phyloP scores from a whole-genome alignment of 1,140 invertebrate species.

The Rhagoletis pomonella region DNA sequence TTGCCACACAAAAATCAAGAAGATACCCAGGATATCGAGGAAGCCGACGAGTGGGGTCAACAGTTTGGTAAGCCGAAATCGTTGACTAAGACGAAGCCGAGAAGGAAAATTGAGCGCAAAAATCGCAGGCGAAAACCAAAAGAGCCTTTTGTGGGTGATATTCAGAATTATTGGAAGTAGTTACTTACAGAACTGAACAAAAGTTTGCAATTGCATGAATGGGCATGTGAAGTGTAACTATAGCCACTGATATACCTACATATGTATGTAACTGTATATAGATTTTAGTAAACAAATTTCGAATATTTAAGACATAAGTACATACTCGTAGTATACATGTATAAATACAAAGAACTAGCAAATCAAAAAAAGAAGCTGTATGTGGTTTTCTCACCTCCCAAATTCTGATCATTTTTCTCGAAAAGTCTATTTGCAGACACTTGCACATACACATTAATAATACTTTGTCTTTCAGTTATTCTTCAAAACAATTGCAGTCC shows the following conservation, averaged over 20 bases:
- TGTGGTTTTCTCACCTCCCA: too few species aligned
- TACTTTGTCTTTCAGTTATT: not conserved
- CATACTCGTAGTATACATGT: too few species aligned
- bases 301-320: too few species aligned
- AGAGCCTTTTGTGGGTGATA: not conserved
- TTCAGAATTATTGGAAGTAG: not conserved
- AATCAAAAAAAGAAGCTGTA: too few species aligned
- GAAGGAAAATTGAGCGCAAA: not conserved
- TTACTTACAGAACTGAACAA: too few species aligned
- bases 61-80: conserved; percentile 1
- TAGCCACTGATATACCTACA: too few species aligned
- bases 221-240: too few species aligned
- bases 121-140: conserved; percentile 7
- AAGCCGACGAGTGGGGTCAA: not conserved
- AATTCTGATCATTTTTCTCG: not conserved
- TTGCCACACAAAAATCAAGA: conserved; percentile 57
- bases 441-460: not conserved
- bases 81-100: not conserved
- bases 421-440: not conserved
- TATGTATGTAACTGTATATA: too few species aligned
- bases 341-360: too few species aligned
- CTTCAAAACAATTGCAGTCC: not conserved
- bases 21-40: not conserved
- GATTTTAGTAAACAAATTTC: too few species aligned
- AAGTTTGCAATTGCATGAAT: too few species aligned